Conservation (phyloP, 2,888 invertebrate species). For the Ormyrus pomaceus region DNA sequence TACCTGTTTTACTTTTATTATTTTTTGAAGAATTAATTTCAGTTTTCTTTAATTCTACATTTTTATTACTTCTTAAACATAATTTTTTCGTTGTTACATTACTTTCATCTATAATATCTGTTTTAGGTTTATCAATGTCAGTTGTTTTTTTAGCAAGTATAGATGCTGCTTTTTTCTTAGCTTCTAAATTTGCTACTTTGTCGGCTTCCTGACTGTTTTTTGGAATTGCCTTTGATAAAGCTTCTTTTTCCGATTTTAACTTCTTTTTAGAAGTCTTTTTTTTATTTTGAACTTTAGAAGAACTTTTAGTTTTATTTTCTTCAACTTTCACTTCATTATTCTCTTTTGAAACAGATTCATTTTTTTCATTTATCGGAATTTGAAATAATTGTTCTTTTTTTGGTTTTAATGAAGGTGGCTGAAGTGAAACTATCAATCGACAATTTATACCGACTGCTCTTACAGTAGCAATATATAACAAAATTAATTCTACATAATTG, state of each 20-base stretch:
- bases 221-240: conserved; percentile 59
- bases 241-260: conserved; percentile 62
- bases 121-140: conserved; percentile 49
- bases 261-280: conserved; percentile 25
- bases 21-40: background rate
- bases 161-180: conserved; percentile 67
- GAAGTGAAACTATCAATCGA: conserved; percentile 88
- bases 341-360: background rate
- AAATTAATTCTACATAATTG: conserved; percentile 83
- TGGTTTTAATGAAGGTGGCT: conserved; percentile 85
- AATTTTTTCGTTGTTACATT: conserved; percentile 74
- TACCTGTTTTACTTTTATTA: conserved; percentile 8
- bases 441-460: conserved; percentile 89
- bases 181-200: conserved; percentile 62
- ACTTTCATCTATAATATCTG: conserved; percentile 63
- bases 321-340: conserved; percentile 36
- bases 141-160: conserved; percentile 71
- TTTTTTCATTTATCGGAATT: conserved; percentile 43
- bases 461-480: conserved; percentile 86
- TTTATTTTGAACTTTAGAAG: conserved; percentile 29
- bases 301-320: background rate
- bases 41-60: conserved; percentile 51
- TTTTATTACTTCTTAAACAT: conserved; percentile 74
- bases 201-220: conserved; percentile 63
- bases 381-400: conserved; percentile 79